Percentiles rank a stretch among this genome's conserved stretches.
phyloP scores from a whole-genome alignment of 2,113 vertebrate genomes.

The Montifringilla adamsi region DNA sequence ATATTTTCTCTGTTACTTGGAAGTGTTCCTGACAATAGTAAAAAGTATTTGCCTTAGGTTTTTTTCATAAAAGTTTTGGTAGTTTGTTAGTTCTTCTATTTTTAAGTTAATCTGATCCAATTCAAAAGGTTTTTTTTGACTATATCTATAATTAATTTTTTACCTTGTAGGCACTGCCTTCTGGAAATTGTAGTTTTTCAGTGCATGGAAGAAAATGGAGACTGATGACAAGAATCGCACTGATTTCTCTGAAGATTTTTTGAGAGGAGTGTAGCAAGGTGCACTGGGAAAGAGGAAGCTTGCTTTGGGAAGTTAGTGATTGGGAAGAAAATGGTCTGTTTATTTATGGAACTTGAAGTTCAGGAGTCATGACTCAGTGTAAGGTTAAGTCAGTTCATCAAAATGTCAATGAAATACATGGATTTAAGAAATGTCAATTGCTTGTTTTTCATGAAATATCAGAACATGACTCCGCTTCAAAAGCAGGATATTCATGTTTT shows the following conservation, averaged over 20 bases:
- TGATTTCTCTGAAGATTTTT: background rate
- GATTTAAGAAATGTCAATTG: slow-evolving; percentile 36
- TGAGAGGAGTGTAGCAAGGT: background rate
- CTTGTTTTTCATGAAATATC: slow-evolving; percentile 15
- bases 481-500: background rate
- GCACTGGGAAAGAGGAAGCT: background rate
- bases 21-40: background rate
- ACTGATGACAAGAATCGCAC: background rate
- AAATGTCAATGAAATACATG: slow-evolving; percentile 40
- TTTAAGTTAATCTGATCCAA: background rate
- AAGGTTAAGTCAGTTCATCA: slow-evolving; percentile 33
- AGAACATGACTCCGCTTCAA: background rate
- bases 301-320: background rate
- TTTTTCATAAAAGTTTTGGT: background rate
- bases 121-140: background rate
- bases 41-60: background rate
- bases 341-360: background rate
- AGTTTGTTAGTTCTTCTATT: background rate
- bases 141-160: background rate
- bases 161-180: background rate
- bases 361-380: background rate
- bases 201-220: background rate
- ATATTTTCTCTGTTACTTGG: background rate
- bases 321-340: background rate
- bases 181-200: background rate